Evolutionary conservation across 2,113 vertebrate genomes (phyloP).

Genomic region (Larimichthys crocea): DNA sequence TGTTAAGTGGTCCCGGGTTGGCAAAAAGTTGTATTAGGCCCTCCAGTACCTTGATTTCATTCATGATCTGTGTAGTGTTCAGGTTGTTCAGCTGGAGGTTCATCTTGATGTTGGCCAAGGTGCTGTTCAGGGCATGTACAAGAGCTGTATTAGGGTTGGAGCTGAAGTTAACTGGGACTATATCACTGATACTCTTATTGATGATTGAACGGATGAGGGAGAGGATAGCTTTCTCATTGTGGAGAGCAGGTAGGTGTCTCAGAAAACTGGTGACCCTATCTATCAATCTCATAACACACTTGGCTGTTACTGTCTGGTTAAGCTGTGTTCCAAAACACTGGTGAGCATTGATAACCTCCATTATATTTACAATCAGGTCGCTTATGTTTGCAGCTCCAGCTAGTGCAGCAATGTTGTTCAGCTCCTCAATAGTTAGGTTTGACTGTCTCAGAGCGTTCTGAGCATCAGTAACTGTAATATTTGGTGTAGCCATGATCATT

Average conservation of each 20-base stretch:
- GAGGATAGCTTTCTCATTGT: constrained; percentile 53
- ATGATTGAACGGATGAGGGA: constrained; percentile 60
- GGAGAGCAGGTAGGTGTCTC: constrained; percentile 57
- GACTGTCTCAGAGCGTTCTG: constrained; percentile 69
- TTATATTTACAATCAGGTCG: constrained; percentile 62
- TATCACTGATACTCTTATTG: constrained; percentile 53
- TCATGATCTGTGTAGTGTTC: constrained; percentile 68
- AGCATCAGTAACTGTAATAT: constrained; percentile 63
- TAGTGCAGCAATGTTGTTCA: constrained; percentile 57
- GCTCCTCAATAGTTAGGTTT: constrained; percentile 74
- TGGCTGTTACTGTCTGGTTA: constrained; percentile 19
- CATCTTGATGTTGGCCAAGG: constrained; percentile 68
- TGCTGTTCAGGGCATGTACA: constrained; percentile 44
- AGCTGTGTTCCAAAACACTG: constrained; percentile 69
- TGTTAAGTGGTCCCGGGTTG: constrained; percentile 49
- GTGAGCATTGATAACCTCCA: constrained; percentile 47
- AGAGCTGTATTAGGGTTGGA: constrained; percentile 40
- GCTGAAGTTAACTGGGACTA: constrained; percentile 33
- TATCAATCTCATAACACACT: constrained; percentile 71
- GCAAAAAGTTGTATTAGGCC: constrained; percentile 64
- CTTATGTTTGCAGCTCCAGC: constrained; percentile 56
- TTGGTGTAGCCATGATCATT: constrained; percentile 50
- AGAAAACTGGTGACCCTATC: constrained; percentile 64
- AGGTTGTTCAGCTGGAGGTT: constrained; percentile 69
- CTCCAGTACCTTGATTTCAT: constrained; percentile 77